Evolutionary conservation across 1,140 invertebrate species (phyloP).

Genomic region (Drosophila watanabei): DNA sequence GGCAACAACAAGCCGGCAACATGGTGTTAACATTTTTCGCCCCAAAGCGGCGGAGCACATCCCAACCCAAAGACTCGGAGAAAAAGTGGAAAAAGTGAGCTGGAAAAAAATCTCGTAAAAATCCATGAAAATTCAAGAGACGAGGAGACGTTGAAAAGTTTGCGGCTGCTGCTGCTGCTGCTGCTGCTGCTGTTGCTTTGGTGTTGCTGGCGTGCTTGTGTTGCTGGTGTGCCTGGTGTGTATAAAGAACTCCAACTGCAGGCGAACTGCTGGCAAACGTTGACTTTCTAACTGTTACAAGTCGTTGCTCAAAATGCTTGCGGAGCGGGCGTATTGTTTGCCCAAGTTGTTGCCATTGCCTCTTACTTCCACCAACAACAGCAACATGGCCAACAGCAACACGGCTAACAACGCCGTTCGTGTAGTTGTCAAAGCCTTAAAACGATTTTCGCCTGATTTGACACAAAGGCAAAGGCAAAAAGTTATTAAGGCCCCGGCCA

Average conservation of each 20-base stretch:
- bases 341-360: conserved; percentile 59
- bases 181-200: conserved; percentile 39
- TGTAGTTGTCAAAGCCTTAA: conserved; percentile 78
- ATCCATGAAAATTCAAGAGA: conserved; percentile 81
- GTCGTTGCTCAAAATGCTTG: conserved; percentile 71
- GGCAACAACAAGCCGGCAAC: conserved; percentile 59
- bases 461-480: conserved; percentile 64
- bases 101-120: conserved; percentile 70
- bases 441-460: conserved; percentile 82
- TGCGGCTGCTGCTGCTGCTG: conserved; percentile 24
- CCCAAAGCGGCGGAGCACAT: conserved; percentile 54
- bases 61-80: conserved; percentile 40
- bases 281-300: conserved; percentile 81
- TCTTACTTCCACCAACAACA: conserved; percentile 46
- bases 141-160: conserved; percentile 61
- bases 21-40: conserved; percentile 81
- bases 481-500: conserved; percentile 76
- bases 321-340: conserved; percentile 73
- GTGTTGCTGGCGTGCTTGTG: conserved; percentile 34
- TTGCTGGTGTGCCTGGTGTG: conserved; percentile 38
- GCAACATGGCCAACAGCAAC: conserved; percentile 56
- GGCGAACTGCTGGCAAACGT: conserved; percentile 49
- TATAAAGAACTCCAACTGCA: conserved; percentile 54
- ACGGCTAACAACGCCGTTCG: conserved; percentile 49
- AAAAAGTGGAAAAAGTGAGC: conserved; percentile 44